Percentiles rank a stretch among this genome's conserved stretches.
Conservation (phyloP, 2,113 vertebrate species). For the Maccullochella peelii region DNA sequence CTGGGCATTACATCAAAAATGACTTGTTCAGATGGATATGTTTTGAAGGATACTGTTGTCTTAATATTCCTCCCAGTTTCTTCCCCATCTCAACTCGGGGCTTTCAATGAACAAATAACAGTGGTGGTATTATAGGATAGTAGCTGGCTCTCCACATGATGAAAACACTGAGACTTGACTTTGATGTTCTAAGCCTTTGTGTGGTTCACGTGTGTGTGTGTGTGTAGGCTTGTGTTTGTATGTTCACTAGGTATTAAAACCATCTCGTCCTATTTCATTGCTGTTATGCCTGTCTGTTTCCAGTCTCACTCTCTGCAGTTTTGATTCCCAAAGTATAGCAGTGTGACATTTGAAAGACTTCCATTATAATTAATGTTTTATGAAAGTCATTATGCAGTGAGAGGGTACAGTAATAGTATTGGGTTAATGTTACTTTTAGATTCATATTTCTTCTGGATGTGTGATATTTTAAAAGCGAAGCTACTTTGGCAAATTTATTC, state of each 20-base stretch:
- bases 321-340: slow-evolving; percentile 14
- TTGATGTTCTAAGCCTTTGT: slow-evolving; percentile 65
- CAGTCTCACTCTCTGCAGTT: slow-evolving; percentile 4
- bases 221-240: slow-evolving; percentile 23
- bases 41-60: slow-evolving; percentile 41
- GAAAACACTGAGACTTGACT: slow-evolving; percentile 51
- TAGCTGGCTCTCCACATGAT: slow-evolving; percentile 66
- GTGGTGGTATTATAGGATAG: slow-evolving; percentile 49
- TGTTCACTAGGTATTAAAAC: slow-evolving; percentile 28
- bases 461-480: slow-evolving; percentile 41
- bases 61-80: slow-evolving; percentile 47
- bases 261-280: not conserved
- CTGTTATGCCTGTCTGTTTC: not conserved
- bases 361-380: slow-evolving; percentile 54
- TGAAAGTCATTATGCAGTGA: slow-evolving; percentile 31
- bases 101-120: slow-evolving; percentile 51
- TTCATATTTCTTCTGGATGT: slow-evolving; percentile 25
- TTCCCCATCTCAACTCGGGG: slow-evolving; percentile 16
- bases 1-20: slow-evolving; percentile 35
- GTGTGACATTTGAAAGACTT: slow-evolving; percentile 56
- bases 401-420: slow-evolving; percentile 34
- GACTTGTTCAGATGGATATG: slow-evolving; percentile 30
- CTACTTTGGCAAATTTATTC: slow-evolving; percentile 31
- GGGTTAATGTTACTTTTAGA: slow-evolving; percentile 37
- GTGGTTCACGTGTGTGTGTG: slow-evolving; percentile 32